These are phyloP conservation scores for Umimayanthus kanabou DNA, from an alignment of 92 coral and sea anemone genomes.

Conservation along the genomic window DNA sequence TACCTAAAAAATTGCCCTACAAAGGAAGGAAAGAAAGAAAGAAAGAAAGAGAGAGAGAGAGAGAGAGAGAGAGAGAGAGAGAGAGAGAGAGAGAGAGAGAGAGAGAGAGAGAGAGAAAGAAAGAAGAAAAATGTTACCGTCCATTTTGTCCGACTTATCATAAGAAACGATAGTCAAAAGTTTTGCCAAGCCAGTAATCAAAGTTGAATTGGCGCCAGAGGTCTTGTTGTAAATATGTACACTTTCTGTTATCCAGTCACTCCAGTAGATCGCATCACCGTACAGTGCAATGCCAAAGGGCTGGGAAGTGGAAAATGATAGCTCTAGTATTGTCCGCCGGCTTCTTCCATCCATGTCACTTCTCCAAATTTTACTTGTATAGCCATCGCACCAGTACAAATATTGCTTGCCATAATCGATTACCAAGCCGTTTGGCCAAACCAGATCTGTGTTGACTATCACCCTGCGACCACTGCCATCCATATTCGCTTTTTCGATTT, in stretches of 20 bases:
- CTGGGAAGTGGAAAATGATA: not conserved
- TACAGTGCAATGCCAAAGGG: constrained; percentile 7
- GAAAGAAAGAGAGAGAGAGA: too few relatives aligned
- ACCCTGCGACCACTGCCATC: constrained; percentile 14
- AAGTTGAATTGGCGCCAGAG: not conserved
- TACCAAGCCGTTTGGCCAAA: not conserved
- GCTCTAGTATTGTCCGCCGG: constrained; percentile 1
- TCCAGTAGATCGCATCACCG: constrained; percentile 1
- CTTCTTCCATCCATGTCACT: not conserved
- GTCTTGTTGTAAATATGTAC: not conserved
- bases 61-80: too few relatives aligned
- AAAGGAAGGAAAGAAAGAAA: too few relatives aligned
- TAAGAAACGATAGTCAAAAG: not conserved
- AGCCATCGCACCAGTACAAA: constrained; percentile 2
- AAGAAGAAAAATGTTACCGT: not conserved
- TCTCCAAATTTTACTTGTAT: constrained; percentile 4
- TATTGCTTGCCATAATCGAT: not conserved
- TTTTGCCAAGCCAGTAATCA: not conserved
- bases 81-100: not conserved
- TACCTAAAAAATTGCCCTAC: too few relatives aligned
- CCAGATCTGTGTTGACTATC: not conserved
- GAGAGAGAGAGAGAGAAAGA: not conserved
- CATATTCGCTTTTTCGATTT: constrained; percentile 46
- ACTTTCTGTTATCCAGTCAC: constrained; percentile 4
- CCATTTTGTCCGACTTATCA: not conserved